phyloP scores from a whole-genome alignment of 1,140 invertebrate genomes.

The Trichoplusia ni region DNA sequence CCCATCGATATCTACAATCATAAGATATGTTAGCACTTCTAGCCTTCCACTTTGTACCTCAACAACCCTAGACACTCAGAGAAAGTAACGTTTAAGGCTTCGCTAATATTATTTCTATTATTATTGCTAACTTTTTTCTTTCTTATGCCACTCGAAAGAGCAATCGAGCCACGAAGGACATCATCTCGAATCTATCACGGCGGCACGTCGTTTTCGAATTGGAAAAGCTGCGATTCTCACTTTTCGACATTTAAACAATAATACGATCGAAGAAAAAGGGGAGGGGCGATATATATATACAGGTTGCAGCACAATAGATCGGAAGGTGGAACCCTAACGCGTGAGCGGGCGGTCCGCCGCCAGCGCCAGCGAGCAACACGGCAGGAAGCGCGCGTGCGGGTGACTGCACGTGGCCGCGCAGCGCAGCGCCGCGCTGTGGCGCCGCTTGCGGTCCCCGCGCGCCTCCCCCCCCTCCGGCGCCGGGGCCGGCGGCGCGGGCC shows the following conservation, averaged over 20 bases:
- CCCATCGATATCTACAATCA: slow-evolving; percentile 62
- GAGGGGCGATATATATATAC: slow-evolving; percentile 57
- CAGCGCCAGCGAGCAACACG: slow-evolving; percentile 57
- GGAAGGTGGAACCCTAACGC: slow-evolving; percentile 61
- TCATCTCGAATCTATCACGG: slow-evolving; percentile 15
- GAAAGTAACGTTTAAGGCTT: slow-evolving; percentile 51
- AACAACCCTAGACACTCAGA: slow-evolving; percentile 42
- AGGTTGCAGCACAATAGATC: slow-evolving; percentile 49
- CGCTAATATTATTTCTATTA: slow-evolving; percentile 66
- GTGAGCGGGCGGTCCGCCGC: slow-evolving; percentile 75
- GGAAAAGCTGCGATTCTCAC: slow-evolving; percentile 4
- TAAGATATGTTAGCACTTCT: slow-evolving; percentile 76
- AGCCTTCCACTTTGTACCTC: slow-evolving; percentile 41
- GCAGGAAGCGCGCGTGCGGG: slow-evolving; percentile 72
- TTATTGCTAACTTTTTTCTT: slow-evolving; percentile 67
- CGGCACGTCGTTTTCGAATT: slow-evolving; percentile 6
- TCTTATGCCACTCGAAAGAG: slow-evolving; percentile 52
- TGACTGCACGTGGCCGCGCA: slow-evolving; percentile 60
- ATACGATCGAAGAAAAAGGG: slow-evolving; percentile 10
- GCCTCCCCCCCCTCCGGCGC: slow-evolving; percentile 33
- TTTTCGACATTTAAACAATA: slow-evolving; percentile 15
- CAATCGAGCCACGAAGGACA: slow-evolving; percentile 24
- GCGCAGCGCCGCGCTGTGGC: slow-evolving; percentile 67
- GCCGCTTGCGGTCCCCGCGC: slow-evolving; percentile 67
- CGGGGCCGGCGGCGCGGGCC: slow-evolving; percentile 34